A percentile compares a stretch with the other conserved stretches of the same genome.
These are phyloP conservation scores for Trididemnum miniatum DNA, from an alignment of 23 tunicate species.

Conservation along the genomic window DNA sequence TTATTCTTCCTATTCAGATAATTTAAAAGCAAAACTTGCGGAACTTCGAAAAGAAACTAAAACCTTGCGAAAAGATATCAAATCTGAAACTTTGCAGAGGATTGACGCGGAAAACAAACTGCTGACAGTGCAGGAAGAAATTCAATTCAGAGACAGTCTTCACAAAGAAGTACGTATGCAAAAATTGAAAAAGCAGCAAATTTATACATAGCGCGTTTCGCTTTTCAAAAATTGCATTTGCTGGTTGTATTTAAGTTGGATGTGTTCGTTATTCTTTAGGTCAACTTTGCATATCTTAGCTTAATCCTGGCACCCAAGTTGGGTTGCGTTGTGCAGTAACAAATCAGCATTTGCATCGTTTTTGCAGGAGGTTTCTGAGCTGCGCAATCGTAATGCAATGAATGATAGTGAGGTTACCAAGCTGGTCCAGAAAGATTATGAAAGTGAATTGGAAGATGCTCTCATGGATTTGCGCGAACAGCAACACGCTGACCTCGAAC, in stretches of 20 bases:
- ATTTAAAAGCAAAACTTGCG: slow-evolving; percentile 27
- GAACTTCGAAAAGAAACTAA: slow-evolving; percentile 51
- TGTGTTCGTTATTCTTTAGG: too few relatives aligned
- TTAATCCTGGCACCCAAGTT: too few relatives aligned
- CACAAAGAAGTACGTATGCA: slow-evolving; percentile 51
- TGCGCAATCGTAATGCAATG: slow-evolving; percentile 52
- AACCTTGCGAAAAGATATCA: slow-evolving; percentile 33
- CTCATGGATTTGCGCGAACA: slow-evolving; percentile 75
- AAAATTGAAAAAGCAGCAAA: too few relatives aligned
- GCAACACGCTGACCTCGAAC: slow-evolving; percentile 64
- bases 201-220: too few relatives aligned
- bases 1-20: slow-evolving; percentile 37
- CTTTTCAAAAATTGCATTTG: too few relatives aligned
- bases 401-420: slow-evolving; percentile 54
- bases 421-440: slow-evolving; percentile 56
- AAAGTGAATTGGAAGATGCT: slow-evolving; percentile 52
- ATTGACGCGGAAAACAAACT: slow-evolving; percentile 84
- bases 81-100: slow-evolving; percentile 55
- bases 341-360: too few relatives aligned
- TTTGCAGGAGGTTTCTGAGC: slow-evolving; percentile 68
- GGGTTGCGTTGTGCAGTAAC: too few relatives aligned
- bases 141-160: slow-evolving; percentile 67
- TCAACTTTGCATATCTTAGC: too few relatives aligned
- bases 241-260: too few relatives aligned
- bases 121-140: slow-evolving; percentile 70